Percentiles rank a stretch among this genome's conserved stretches.
Evolutionary conservation across 1,140 invertebrate species (phyloP).

Genomic region (Meloidogyne exigua): DNA sequence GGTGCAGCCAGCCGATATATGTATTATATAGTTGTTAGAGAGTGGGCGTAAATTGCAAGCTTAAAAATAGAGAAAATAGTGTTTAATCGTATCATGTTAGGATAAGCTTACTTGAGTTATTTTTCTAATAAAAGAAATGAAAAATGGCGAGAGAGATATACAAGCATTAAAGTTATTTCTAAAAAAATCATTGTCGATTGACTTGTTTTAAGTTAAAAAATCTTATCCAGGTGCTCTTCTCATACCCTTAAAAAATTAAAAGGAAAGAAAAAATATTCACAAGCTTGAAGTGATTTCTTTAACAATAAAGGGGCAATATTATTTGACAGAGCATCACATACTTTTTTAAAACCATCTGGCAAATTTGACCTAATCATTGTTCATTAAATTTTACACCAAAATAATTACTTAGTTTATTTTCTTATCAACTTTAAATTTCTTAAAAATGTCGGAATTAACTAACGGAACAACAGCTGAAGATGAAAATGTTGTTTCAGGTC

Average conservation of each 20-base stretch:
- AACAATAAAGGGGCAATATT: neutral
- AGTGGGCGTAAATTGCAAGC: constrained; percentile 1
- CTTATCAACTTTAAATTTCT: neutral
- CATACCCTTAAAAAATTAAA: neutral
- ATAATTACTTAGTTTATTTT: neutral
- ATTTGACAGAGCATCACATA: neutral
- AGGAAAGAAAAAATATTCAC: neutral
- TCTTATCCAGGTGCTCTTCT: neutral
- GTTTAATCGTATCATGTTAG: neutral
- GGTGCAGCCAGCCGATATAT: neutral
- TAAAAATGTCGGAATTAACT: constrained; percentile 6
- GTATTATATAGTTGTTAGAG: too few relatives aligned
- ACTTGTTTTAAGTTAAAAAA: neutral
- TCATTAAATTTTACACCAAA: constrained; percentile 3
- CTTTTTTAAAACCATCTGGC: neutral
- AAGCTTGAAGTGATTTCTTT: neutral
- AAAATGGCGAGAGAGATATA: neutral
- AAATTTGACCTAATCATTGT: neutral
- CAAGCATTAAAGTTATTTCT: too few relatives aligned
- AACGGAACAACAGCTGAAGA: constrained; percentile 12
- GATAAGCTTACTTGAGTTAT: neutral
- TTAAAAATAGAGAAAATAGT: neutral
- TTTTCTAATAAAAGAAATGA: neutral
- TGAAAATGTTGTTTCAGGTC: constrained; percentile 15
- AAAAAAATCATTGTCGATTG: neutral